Evolutionary conservation across 2,113 vertebrate genomes (phyloP).

Genomic region (Corydoras sp.): DNA sequence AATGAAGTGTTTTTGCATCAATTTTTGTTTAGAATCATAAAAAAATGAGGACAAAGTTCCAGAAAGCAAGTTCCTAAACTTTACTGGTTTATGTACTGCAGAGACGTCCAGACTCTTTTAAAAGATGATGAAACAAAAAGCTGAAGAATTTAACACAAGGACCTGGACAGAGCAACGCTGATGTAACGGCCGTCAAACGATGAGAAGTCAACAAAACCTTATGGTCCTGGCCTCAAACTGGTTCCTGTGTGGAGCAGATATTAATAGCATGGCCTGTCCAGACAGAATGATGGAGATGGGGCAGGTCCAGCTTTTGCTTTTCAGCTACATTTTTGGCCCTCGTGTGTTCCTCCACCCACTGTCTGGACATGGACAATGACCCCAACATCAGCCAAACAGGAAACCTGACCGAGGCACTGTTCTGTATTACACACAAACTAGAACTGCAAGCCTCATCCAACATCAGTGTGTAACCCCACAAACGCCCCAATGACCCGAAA

Average conservation of each 20-base stretch:
- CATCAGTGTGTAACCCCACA: too few species aligned
- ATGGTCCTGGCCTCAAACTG: constrained; percentile 2
- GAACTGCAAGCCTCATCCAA: constrained; percentile 2
- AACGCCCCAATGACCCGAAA: too few species aligned
- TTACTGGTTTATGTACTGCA: not conserved
- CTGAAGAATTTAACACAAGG: too few species aligned
- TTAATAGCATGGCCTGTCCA: constrained; percentile 29
- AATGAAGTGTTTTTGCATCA: too few species aligned
- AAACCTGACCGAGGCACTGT: constrained; percentile 48
- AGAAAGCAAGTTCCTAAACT: too few species aligned
- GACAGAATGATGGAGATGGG: constrained; percentile 36
- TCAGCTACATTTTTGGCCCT: constrained; percentile 52
- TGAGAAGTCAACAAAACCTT: not conserved
- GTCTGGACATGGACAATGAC: constrained; percentile 66
- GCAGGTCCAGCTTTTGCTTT: constrained; percentile 52
- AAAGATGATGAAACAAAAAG: too few species aligned
- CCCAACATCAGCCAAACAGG: constrained; percentile 57
- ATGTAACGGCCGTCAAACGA: not conserved
- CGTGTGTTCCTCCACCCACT: constrained; percentile 62
- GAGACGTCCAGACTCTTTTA: constrained; percentile 18
- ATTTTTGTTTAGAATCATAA: too few species aligned
- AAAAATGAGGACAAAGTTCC: too few species aligned
- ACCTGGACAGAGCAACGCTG: not conserved
- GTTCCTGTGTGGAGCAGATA: constrained; percentile 27
- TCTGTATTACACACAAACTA: constrained; percentile 45